These are phyloP conservation scores for Pammene fasciana DNA, from an alignment of 2,888 invertebrate species.

Conservation along the genomic window DNA sequence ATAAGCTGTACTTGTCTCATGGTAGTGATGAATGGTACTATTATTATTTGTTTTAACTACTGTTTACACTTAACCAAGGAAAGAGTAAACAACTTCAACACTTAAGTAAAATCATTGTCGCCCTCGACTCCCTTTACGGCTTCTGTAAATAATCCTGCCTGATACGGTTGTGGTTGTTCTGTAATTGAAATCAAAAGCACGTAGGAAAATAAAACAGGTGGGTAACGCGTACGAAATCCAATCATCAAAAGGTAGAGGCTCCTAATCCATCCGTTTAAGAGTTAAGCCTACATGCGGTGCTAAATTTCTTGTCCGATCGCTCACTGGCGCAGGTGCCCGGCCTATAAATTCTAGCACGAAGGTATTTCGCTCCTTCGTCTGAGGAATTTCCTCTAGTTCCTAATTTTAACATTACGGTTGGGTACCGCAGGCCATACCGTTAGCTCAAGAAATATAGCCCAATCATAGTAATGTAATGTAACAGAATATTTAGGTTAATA, in stretches of 20 bases:
- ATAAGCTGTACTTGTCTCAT: too few species aligned
- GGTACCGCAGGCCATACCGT: neutral
- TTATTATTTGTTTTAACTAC: too few species aligned
- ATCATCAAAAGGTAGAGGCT: constrained; percentile 29
- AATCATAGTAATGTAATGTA: neutral
- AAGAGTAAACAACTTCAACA: too few species aligned
- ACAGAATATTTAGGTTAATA: neutral
- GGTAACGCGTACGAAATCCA: constrained; percentile 24
- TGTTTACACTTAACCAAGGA: too few species aligned
- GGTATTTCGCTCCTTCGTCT: constrained; percentile 30
- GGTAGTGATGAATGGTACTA: too few species aligned
- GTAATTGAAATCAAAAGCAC: constrained; percentile 20
- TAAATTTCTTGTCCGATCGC: constrained; percentile 33
- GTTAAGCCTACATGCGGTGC: constrained; percentile 33
- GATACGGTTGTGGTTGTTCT: neutral
- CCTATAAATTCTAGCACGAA: constrained; percentile 36
- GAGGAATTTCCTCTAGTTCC: constrained; percentile 33
- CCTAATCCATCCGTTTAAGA: constrained; percentile 35
- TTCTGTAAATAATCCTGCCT: neutral
- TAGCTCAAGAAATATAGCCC: neutral
- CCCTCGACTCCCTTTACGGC: too few species aligned
- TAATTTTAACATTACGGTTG: constrained; percentile 30
- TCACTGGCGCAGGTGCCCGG: constrained; percentile 30
- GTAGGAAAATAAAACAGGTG: constrained; percentile 21
- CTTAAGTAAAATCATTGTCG: too few species aligned